These are phyloP conservation scores for Leptarthrus brevirostris DNA, from an alignment of 2,888 invertebrate genomes.

Conservation along the genomic window DNA sequence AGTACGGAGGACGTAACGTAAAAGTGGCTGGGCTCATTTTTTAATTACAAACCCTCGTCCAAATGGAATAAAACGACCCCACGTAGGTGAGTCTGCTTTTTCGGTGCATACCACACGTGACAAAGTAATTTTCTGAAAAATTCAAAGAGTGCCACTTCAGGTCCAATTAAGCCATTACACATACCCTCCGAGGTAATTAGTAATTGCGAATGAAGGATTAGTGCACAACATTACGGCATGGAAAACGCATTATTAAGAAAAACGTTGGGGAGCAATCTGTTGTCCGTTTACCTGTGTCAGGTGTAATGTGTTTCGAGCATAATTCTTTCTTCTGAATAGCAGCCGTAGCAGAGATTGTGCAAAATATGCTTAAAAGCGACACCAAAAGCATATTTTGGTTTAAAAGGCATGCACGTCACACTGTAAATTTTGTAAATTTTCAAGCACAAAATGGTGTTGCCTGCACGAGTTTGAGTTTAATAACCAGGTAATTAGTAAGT, in stretches of 20 bases:
- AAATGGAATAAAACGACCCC: constrained; percentile 24
- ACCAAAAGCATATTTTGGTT: no score
- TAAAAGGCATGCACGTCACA: no score
- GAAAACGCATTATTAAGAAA: background rate
- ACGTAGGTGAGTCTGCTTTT: constrained; percentile 34
- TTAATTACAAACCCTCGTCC: constrained; percentile 27
- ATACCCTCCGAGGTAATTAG: constrained; percentile 10
- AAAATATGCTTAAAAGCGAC: no score
- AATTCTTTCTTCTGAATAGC: no score
- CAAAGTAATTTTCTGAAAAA: constrained; percentile 44
- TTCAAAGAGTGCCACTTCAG: constrained; percentile 27
- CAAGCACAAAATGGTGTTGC: no score
- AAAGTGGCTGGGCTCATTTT: constrained; percentile 30
- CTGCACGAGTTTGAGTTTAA: no score
- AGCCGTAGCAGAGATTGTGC: no score
- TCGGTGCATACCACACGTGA: constrained; percentile 18
- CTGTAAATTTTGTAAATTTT: no score
- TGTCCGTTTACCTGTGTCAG: background rate
- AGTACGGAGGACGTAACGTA: background rate
- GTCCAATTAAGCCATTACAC: constrained; percentile 33
- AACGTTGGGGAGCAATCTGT: background rate
- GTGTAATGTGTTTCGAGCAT: background rate
- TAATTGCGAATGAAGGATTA: constrained; percentile 7
- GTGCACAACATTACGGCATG: background rate
- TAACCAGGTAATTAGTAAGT: no score